Percentiles rank a stretch among this genome's conserved stretches.
Conservation (phyloP, 2,113 vertebrate species). For the Amphiprion ocellaris region DNA sequence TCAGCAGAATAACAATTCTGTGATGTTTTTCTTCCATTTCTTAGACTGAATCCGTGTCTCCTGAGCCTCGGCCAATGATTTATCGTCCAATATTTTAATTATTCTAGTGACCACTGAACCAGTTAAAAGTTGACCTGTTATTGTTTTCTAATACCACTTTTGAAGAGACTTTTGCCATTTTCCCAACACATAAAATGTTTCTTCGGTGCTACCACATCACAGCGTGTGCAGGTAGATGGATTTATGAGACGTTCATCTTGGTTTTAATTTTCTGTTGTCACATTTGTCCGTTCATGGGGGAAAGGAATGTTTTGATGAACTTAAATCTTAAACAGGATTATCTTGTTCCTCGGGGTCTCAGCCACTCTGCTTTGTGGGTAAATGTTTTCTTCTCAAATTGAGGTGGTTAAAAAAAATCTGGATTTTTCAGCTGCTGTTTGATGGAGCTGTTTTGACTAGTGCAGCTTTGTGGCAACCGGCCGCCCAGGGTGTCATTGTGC, state of each 20-base stretch:
- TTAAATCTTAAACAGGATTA: not conserved
- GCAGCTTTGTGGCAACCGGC: constrained; percentile 46
- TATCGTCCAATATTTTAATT: not conserved
- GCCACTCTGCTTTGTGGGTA: not conserved
- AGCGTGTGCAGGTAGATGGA: not conserved
- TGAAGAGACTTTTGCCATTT: not conserved
- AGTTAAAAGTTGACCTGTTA: no score
- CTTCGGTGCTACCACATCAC: not conserved
- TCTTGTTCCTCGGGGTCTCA: not conserved
- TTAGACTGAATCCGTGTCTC: not conserved
- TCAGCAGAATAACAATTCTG: not conserved
- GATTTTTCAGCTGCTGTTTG: constrained; percentile 26
- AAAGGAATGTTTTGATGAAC: no score
- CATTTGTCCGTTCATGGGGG: no score
- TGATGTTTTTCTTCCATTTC: not conserved
- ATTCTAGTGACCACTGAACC: not conserved
- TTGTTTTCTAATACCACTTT: not conserved
- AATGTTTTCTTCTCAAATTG: constrained; percentile 37
- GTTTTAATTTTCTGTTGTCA: not conserved
- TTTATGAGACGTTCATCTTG: not conserved
- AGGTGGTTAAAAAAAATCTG: constrained; percentile 3
- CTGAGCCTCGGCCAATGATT: not conserved
- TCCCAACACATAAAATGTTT: not conserved
- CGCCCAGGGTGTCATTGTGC: constrained; percentile 56
- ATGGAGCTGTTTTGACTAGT: constrained; percentile 60